Base-by-base conservation (phyloP, 2,113 vertebrate genomes). In the Protobothrops flavoviridis region DNA sequence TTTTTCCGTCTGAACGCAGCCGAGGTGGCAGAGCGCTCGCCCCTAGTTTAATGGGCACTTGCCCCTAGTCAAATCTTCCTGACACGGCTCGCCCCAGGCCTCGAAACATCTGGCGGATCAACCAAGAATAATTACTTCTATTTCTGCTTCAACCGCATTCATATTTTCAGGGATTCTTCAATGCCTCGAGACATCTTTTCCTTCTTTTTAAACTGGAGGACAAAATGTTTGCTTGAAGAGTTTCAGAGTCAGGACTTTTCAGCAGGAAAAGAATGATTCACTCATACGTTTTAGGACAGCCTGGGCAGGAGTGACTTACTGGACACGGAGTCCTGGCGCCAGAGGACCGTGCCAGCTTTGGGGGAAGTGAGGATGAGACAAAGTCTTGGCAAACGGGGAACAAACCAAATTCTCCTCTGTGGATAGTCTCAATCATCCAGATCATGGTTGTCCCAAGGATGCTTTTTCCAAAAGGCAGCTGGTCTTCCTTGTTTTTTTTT, bases 71-170 rank as follows among this genome's bases (percentile, higher is more conserved):
- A 20, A 56, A 33, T 7, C 13, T 29, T 33, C 45, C 11, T 56
- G 92, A 85, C 52, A 48, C 26, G 45, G 21, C 64, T 64, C 33
- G 39, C 88, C 33, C 21, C 88, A 52, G 87, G 57, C 85, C 23
- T 92, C 5, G 2, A 55, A 92, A 69, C 57, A 55, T 88, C 24
- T 64, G 48, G 57, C 39, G 39, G 26, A 93, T 90, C 74, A 33
- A 48, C 20, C 85, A 52, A 39, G 59, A 90, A 55, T 88, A 57
- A 85, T 85, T 57, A 85, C 81, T 45, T 92, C 39, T 85, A 45
- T 43, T 93, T 90, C 57, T 90, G 64, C 85, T 93, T 90, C 48
- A 50, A 85, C 59, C 33, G 88, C 52, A 13, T 59, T 85, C 39
- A 17, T 57, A 26, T 90, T 56, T 50, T 48, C 88, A 90, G 55